These are phyloP conservation scores for Apamea sordens DNA, from an alignment of 2,888 invertebrate species.

Conservation along the genomic window DNA sequence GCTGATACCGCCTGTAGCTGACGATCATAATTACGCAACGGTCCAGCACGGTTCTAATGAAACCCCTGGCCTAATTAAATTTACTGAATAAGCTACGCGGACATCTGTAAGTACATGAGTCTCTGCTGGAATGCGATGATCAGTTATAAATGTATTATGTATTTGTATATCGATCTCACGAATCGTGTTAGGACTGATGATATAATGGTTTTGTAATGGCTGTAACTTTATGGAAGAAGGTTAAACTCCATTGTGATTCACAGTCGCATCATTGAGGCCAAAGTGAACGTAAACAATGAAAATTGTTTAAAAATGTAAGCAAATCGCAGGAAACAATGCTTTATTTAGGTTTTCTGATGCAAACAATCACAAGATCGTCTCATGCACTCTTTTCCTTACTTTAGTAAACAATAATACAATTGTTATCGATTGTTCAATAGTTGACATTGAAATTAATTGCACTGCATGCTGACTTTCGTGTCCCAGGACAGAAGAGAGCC, in stretches of 20 bases:
- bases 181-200: constrained; percentile 51
- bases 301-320: constrained; percentile 56
- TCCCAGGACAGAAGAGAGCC: constrained; percentile 5
- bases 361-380: constrained; percentile 36
- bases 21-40: constrained; percentile 79
- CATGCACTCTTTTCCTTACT: constrained; percentile 40
- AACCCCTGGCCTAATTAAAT: constrained; percentile 79
- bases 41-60: constrained; percentile 75
- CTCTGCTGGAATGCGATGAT: constrained; percentile 37
- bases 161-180: constrained; percentile 47
- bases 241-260: constrained; percentile 62
- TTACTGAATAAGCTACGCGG: constrained; percentile 69
- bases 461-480: constrained; percentile 5
- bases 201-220: constrained; percentile 58
- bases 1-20: constrained; percentile 76
- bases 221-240: constrained; percentile 59
- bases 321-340: constrained; percentile 41
- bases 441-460: constrained; percentile 45
- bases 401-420: constrained; percentile 46
- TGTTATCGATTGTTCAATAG: constrained; percentile 32
- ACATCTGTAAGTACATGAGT: constrained; percentile 28
- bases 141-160: constrained; percentile 37
- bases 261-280: constrained; percentile 56
- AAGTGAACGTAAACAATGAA: constrained; percentile 58
- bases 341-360: constrained; percentile 37